Percentiles rank a stretch among this genome's conserved stretches.
Evolutionary conservation across 2,888 invertebrate genomes (phyloP).

Genomic region (Dichetophora obliterata): DNA sequence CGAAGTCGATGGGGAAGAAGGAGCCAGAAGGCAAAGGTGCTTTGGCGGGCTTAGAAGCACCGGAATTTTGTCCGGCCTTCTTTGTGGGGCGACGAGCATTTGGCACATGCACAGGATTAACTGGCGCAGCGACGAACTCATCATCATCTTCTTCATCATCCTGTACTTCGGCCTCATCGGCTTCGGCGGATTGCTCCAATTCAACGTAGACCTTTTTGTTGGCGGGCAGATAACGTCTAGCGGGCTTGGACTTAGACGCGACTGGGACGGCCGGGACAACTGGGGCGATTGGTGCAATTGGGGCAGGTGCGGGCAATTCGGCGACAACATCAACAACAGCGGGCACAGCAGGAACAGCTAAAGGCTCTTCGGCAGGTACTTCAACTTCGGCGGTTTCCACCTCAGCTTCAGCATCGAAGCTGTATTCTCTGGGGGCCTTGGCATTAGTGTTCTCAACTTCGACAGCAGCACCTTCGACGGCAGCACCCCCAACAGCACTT

Average conservation of each 20-base stretch:
- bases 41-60: slow-evolving; percentile 48
- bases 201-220: slow-evolving; percentile 65
- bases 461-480: slow-evolving; percentile 32
- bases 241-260: too few relatives aligned
- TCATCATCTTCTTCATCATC: slow-evolving; percentile 56
- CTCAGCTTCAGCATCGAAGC: slow-evolving; percentile 57
- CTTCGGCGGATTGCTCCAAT: slow-evolving; percentile 62
- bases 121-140: slow-evolving; percentile 53
- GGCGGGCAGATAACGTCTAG: slow-evolving; percentile 64
- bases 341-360: slow-evolving; percentile 31
- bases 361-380: slow-evolving; percentile 47
- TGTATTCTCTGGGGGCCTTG: slow-evolving; percentile 65
- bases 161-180: slow-evolving; percentile 57
- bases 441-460: slow-evolving; percentile 57
- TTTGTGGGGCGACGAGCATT: slow-evolving; percentile 63
- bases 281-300: slow-evolving; percentile 59
- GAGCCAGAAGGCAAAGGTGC: slow-evolving; percentile 64
- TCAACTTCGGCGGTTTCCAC: slow-evolving; percentile 45
- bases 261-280: slow-evolving; percentile 45
- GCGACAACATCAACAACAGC: slow-evolving; percentile 44
- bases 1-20: slow-evolving; percentile 69
- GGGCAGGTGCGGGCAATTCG: slow-evolving; percentile 60
- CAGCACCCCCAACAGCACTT: slow-evolving; percentile 35
- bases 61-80: slow-evolving; percentile 51
- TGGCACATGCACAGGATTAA: slow-evolving; percentile 59